A percentile compares a stretch with the other conserved stretches of the same genome.
Evolutionary conservation across 2,888 invertebrate species (phyloP).

Genomic region (Sisyra terminalis): DNA sequence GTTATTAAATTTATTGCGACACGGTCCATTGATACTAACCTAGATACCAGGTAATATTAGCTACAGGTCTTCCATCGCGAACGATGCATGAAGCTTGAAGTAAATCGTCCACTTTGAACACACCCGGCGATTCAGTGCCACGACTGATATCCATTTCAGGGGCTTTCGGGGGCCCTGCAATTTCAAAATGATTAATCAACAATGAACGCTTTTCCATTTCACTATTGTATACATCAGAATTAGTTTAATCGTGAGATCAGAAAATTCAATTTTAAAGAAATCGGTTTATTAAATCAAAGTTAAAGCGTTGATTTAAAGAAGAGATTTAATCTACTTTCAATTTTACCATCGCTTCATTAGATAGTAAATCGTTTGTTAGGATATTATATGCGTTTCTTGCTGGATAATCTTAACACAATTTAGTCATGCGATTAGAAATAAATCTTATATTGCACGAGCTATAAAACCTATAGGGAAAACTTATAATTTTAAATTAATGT

Average conservation of each 20-base stretch:
- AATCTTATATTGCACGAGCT: too few species aligned
- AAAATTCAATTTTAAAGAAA: background rate
- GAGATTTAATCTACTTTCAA: too few species aligned
- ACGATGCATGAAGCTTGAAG: constrained; percentile 51
- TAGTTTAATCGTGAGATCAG: background rate
- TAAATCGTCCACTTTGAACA: constrained; percentile 41
- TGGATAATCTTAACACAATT: too few species aligned
- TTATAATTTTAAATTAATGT: too few species aligned
- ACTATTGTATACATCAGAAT: background rate
- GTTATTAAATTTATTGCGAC: too few species aligned
- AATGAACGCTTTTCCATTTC: background rate
- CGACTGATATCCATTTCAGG: constrained; percentile 29
- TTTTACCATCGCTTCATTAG: too few species aligned
- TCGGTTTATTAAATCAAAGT: background rate
- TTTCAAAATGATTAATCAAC: constrained; percentile 9
- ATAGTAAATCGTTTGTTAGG: too few species aligned
- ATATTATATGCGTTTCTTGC: too few species aligned
- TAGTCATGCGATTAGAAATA: too few species aligned
- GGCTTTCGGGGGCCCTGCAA: constrained; percentile 30
- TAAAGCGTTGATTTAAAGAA: background rate
- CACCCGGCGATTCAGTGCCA: constrained; percentile 23
- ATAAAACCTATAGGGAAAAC: too few species aligned
- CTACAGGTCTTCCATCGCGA: constrained; percentile 52
- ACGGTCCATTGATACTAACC: constrained; percentile 26
- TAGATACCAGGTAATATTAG: constrained; percentile 57